A percentile compares a stretch with the other conserved stretches of the same genome.
These are phyloP conservation scores for Tribolium madens DNA, from an alignment of 1,140 invertebrate genomes.

Conservation along the genomic window DNA sequence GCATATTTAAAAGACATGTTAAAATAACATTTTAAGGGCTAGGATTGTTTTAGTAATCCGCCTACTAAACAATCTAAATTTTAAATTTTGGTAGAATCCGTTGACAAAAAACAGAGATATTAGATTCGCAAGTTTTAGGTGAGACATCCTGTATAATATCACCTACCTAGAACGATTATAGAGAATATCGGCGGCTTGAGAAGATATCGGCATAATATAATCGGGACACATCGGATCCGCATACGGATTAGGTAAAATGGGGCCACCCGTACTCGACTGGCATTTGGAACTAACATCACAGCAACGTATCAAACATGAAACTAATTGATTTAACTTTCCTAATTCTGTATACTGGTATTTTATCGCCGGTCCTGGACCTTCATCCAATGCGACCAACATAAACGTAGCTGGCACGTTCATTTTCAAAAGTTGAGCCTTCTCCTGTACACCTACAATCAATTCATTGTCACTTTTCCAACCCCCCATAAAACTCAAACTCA, in stretches of 20 bases:
- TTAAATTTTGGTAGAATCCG: too few species aligned
- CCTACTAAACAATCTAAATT: too few species aligned
- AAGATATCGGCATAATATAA: conserved; percentile 81
- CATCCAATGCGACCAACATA: conserved; percentile 92
- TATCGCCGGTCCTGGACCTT: conserved; percentile 91
- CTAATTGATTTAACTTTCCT: conserved; percentile 93
- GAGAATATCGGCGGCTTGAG: conserved; percentile 83
- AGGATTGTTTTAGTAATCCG: too few species aligned
- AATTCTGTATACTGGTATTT: conserved; percentile 97
- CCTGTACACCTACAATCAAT: conserved; percentile 57
- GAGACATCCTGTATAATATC: too few species aligned
- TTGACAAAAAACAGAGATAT: too few species aligned
- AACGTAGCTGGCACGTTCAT: conserved; percentile 92
- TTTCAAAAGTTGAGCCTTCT: conserved; percentile 70
- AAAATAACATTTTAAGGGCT: too few species aligned
- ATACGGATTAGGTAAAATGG: conserved; percentile 85
- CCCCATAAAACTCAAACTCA: neutral
- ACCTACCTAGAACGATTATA: conserved; percentile 84
- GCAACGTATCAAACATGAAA: conserved; percentile 90
- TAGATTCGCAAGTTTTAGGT: too few species aligned
- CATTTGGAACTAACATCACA: conserved; percentile 90
- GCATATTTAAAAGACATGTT: too few species aligned
- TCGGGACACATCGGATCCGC: conserved; percentile 77
- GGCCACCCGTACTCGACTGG: conserved; percentile 73
- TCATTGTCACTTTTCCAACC: neutral